phyloP scores from a whole-genome alignment of 1,140 invertebrate species.

The Alviniconcha marisindica region DNA sequence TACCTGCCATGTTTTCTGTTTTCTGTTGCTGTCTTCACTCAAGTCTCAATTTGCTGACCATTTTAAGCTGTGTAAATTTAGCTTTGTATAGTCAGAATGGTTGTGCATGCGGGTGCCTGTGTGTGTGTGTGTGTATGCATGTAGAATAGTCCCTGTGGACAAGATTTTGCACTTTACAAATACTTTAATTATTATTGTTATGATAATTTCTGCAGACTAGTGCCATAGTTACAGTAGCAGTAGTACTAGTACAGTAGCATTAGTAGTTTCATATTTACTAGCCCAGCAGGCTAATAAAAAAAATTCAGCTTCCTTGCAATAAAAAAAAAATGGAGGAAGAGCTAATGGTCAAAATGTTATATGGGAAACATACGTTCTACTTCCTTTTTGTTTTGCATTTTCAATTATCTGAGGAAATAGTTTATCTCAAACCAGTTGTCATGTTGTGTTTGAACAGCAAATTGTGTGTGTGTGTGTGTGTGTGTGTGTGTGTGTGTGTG shows the following conservation, averaged over 20 bases:
- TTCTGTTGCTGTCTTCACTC: no score
- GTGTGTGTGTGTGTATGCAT: slow-evolving; percentile 3
- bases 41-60: neutral
- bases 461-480: slow-evolving; percentile 3
- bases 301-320: neutral
- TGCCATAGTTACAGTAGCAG: neutral
- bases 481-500: neutral
- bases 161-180: no score
- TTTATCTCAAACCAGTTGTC: neutral
- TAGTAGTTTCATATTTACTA: neutral
- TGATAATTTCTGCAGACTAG: neutral
- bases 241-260: neutral
- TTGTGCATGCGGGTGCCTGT: no score
- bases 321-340: neutral
- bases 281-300: neutral
- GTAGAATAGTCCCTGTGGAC: no score
- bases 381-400: neutral
- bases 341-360: neutral
- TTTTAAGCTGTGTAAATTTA: no score
- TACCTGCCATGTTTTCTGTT: no score
- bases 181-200: neutral
- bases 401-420: neutral
- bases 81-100: no score
- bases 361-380: neutral
- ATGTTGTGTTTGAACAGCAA: neutral